Evolutionary conservation across 1,140 invertebrate genomes (phyloP), one percentile per base, ranked within the genome.

Genomic region (Panagrolaimus sp.): DNA sequence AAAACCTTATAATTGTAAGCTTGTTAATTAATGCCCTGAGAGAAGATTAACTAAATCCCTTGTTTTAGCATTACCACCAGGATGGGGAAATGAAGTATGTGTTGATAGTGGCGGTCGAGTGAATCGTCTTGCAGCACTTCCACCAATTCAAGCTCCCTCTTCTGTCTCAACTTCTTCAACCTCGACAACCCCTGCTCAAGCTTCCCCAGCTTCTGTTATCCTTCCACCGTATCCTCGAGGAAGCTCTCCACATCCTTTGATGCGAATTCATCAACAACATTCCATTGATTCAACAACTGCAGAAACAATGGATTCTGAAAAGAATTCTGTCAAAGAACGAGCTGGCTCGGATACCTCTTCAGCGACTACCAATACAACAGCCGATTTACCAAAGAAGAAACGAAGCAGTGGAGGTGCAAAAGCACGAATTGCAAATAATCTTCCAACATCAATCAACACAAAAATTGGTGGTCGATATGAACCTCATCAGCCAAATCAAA

Each of bases 201-300:
- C 52, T n/a, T 58, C 52, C 28, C 52, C 52, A 28, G 52, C 52
- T 58, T 58, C 52, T 12, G 28, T 26, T 28, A 58, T 58, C 14
- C 21, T 58, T 3, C 52, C 52, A 21, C 52, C 52, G n/a, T 26
- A 26, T 21, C 15, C 52, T 21, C 52, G 52, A 12, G 52, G 52
- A 21, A 28, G 21, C 28, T 58, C 52, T 26, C 52, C 52, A 7
- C 52, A 58, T 17, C 52, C 52, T 4, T 21, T 58, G 52, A 58
- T 58, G 52, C 52, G 52, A 28, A 58, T 58, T 58, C 52, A 58
- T 17, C 21, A 58, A 24, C 52, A 58, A 21, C 52, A 58, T 58
- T 24, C 9, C 14, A 28, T 58, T 5, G 52, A 58, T 21, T 58
- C 52, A 0, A 26, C 28, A 10, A 38, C 32, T 4, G 32, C 32